Percentiles rank a stretch among this genome's conserved stretches.
These are phyloP conservation scores for Odontocerum albicorne DNA, from an alignment of 2,888 invertebrate species.

Conservation along the genomic window DNA sequence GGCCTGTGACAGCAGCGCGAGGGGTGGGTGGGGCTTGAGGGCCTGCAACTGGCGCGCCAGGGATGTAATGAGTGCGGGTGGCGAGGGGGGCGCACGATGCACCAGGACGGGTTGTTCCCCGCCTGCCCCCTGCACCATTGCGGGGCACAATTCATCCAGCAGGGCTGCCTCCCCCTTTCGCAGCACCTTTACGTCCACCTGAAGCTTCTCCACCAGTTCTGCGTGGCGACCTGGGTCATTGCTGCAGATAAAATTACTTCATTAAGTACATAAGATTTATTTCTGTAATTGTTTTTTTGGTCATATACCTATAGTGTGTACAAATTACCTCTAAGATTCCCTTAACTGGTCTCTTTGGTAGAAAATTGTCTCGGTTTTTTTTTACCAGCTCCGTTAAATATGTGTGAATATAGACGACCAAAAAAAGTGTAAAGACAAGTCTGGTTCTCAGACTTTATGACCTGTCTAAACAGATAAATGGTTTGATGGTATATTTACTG, in stretches of 20 bases:
- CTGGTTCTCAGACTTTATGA: too few relatives aligned
- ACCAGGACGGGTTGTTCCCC: constrained; percentile 47
- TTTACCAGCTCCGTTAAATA: too few relatives aligned
- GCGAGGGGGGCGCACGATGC: constrained; percentile 44
- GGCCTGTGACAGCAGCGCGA: constrained; percentile 32
- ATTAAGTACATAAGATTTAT: too few relatives aligned
- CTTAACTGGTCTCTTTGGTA: too few relatives aligned
- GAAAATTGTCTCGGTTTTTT: too few relatives aligned
- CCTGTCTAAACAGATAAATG: too few relatives aligned
- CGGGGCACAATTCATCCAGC: constrained; percentile 1
- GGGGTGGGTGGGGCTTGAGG: background rate
- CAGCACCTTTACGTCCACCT: constrained; percentile 40
- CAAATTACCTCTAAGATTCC: too few relatives aligned
- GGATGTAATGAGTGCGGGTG: background rate
- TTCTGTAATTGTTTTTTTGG: too few relatives aligned
- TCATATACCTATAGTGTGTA: too few relatives aligned
- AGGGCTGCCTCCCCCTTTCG: constrained; percentile 2
- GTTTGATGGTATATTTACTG: too few relatives aligned
- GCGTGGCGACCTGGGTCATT: constrained; percentile 70
- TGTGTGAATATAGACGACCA: too few relatives aligned
- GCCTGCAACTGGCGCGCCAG: background rate
- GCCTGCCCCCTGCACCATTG: constrained; percentile 45
- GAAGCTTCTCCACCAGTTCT: constrained; percentile 72
- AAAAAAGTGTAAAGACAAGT: too few relatives aligned
- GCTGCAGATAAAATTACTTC: constrained; percentile 53